Percentiles rank a stretch among this genome's conserved stretches.
Conservation (phyloP, 2,797 vertebrate genomes). For the Molothrus ater region DNA sequence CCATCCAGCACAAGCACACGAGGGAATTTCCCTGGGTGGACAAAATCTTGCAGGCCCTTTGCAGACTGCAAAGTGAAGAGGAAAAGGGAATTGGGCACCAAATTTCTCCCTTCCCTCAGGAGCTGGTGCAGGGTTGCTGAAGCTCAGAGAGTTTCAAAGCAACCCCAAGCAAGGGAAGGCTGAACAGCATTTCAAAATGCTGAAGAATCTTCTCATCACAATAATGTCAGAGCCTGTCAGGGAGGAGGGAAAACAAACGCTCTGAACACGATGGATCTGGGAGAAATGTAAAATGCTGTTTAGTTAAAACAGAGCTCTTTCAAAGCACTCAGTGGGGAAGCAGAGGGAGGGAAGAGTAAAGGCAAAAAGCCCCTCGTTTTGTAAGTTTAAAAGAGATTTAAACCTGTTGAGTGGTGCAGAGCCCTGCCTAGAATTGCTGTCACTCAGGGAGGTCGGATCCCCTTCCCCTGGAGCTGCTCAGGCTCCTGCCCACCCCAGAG, state of each 20-base stretch:
- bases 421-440: neutral
- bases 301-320: constrained; percentile 65
- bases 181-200: constrained; percentile 10
- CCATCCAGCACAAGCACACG: neutral
- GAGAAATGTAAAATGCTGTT: constrained; percentile 24
- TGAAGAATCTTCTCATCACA: constrained; percentile 66
- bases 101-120: neutral
- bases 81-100: neutral
- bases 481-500: neutral
- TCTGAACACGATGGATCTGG: neutral
- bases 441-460: neutral
- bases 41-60: neutral
- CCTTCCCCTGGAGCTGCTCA: accelerated
- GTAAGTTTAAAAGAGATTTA: neutral
- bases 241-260: constrained; percentile 38
- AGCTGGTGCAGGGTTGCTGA: neutral
- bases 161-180: neutral
- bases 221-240: constrained; percentile 62
- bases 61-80: neutral
- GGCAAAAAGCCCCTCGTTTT: neutral
- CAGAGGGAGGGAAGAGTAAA: neutral
- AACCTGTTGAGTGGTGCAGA: neutral
- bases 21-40: neutral
- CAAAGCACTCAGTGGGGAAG: neutral
- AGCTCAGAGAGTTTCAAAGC: neutral